Base-by-base conservation (phyloP, 2,797 vertebrate genomes). In the Etheostoma nigrum region DNA sequence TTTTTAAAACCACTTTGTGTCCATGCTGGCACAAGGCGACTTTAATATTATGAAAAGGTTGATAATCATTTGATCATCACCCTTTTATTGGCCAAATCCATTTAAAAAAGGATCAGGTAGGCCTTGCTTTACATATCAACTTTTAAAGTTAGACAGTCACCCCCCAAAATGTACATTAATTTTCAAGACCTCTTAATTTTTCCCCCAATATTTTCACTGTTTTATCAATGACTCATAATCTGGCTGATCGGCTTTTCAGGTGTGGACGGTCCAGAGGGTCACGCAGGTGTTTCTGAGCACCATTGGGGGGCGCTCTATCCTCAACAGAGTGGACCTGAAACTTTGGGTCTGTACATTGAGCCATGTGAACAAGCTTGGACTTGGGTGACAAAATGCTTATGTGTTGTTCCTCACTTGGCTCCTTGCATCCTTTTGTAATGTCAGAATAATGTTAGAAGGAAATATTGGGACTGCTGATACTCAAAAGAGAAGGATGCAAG, bases 301-400 rank as follows among this genome's bases (percentile, higher is more conserved):
- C 89, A 68, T 65, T 93, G 92, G 93, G 92, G 90, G 89, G 82
- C 90, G 48, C 90, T 90, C 84, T 92, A 88, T 86, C 74, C 91
- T 89, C 92, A 90, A 55, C 89, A 92, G 76, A 91, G 85, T 72
- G 91, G 92, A 89, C 90, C 87, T 84, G 92, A 94, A 62, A 84
- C 72, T 72, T 72, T 89, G 85, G 91, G 92, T 93, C 84, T 90
- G 89, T 93, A 93, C 89, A 78, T 55, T 63, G 7, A 89, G 63
- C 66, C 61, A 42, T 13, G 54, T 58, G 61, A 79, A 71, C 57
- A 21, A 86, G 63, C 83, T 84, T 25, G 5, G 85, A 89, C 78
- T 58, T 90, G 86, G 84, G 85, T 92, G 88, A 88, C 75, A 64
- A 23, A 5, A 19, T 55, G 23, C 47, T 67, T 11, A 64, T 61